phyloP scores from a whole-genome alignment of 2,888 invertebrate genomes.

The Epistrophe grossulariae region DNA sequence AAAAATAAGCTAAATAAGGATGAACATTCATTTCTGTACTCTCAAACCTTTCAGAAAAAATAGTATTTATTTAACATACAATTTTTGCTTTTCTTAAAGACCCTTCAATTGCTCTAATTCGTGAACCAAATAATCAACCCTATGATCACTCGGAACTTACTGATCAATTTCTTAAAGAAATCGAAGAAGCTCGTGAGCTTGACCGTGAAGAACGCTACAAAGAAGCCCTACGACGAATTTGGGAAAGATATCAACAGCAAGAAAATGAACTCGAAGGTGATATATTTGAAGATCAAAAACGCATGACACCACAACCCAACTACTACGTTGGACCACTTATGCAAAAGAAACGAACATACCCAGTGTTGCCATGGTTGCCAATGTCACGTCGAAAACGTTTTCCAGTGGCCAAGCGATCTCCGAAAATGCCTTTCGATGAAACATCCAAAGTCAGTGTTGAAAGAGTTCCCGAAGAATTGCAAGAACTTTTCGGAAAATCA shows the following conservation, averaged over 20 bases:
- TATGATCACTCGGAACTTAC: conserved; percentile 80
- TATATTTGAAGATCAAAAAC: conserved; percentile 81
- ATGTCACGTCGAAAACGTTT: conserved; percentile 86
- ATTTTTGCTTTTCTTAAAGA: conserved; percentile 62
- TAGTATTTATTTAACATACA: not conserved
- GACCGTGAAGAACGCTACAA: conserved; percentile 82
- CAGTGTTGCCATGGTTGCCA: conserved; percentile 83
- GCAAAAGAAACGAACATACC: conserved; percentile 83
- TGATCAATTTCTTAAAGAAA: conserved; percentile 82
- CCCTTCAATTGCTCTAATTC: conserved; percentile 79
- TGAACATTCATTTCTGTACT: not conserved
- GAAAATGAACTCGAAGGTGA: conserved; percentile 81
- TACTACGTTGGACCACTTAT: conserved; percentile 78
- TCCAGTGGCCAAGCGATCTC: conserved; percentile 88
- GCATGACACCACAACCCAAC: conserved; percentile 80
- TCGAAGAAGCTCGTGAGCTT: conserved; percentile 82
- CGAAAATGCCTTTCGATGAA: conserved; percentile 81
- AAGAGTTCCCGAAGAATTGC: conserved; percentile 88
- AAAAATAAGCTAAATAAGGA: not conserved
- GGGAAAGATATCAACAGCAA: conserved; percentile 83
- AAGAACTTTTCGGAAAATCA: conserved; percentile 87
- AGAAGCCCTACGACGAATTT: conserved; percentile 81
- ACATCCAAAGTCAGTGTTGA: conserved; percentile 86
- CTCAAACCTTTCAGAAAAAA: not conserved
- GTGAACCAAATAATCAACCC: conserved; percentile 80